phyloP scores from a whole-genome alignment of 2,797 vertebrate species.

The Amazonetta brasiliensis region DNA sequence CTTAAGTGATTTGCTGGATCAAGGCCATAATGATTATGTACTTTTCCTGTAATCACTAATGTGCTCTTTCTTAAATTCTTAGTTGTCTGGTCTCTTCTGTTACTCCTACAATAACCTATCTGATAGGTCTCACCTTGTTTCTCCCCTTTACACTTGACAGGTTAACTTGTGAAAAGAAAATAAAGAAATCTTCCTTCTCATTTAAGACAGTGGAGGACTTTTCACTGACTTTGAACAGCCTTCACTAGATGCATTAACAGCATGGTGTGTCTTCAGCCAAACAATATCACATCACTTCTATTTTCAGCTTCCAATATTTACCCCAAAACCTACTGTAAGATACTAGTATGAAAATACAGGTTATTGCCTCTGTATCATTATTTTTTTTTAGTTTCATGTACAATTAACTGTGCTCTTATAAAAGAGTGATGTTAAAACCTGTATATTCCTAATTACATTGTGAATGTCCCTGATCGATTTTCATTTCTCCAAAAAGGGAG shows the following conservation, averaged over 20 bases:
- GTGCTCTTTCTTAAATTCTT: constrained; percentile 24
- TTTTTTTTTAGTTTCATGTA: not conserved
- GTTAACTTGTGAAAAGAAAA: not conserved
- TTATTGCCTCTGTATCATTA: not conserved
- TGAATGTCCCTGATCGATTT: not conserved
- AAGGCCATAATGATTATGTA: constrained; percentile 57
- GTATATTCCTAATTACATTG: not conserved
- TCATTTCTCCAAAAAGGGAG: not conserved
- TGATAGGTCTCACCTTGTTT: not conserved
- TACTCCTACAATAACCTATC: not conserved
- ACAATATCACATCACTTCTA: not conserved
- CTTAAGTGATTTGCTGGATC: constrained; percentile 67
- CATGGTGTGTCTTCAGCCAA: not conserved
- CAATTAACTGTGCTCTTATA: not conserved
- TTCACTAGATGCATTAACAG: not conserved
- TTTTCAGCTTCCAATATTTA: not conserved
- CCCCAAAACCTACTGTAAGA: not conserved
- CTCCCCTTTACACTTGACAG: not conserved
- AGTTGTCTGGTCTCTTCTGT: not conserved
- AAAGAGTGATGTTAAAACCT: not conserved
- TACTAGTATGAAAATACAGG: not conserved
- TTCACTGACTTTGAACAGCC: not conserved
- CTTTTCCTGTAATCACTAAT: constrained; percentile 55
- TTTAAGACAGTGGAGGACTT: not conserved
- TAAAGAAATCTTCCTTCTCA: not conserved